Base-by-base conservation (phyloP, 2,888 invertebrate species). In the Leucania comma region DNA sequence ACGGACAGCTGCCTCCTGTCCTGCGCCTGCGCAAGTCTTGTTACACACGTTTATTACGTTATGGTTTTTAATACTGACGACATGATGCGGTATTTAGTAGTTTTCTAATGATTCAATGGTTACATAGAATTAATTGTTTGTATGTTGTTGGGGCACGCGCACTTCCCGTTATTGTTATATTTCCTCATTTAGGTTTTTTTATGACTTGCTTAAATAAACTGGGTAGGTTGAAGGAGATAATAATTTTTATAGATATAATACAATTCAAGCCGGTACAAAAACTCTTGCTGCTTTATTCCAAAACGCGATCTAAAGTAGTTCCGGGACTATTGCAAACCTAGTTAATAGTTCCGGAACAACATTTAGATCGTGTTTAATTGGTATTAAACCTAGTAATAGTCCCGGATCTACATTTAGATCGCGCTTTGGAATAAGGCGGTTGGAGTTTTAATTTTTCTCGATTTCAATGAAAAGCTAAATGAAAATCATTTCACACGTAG, bases 101-200 rank as follows among this genome's bases (percentile, higher is more conserved):
- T 78, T 72, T 69, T 75, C 50, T 75, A 42, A 64, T 82, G 75
- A 85, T 74, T 75, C 72, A 73, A 73, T 70, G 12, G 53, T 75
- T 75, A 75, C 61, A 50, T 53, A 46, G 78, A 80, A 84, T 57
- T 65, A 51, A 59, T 72, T 69, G 68, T 79, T 75, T 69, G 26
- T 42, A 3, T 56, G 24, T 54, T 69, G 32, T 60, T 10, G 24
- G 63, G 76, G 58, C 82, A 69, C 26, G 57, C 70, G 82, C 72
- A 76, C 64, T 81, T 80, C 77, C 77, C 51, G 38, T 42, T 24
- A 70, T 50, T 69, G 12, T 20, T 24, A 50, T 32, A 38, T 75
- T 68, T 80, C 54, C 62, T 77, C 9, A 8, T 64, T 68, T 9
- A 26, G 29, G 35, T 12, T 42, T 42, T 57, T 1, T 57, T 63